Base-by-base conservation (phyloP, 2,113 vertebrate genomes). In the Tor tambroides region DNA sequence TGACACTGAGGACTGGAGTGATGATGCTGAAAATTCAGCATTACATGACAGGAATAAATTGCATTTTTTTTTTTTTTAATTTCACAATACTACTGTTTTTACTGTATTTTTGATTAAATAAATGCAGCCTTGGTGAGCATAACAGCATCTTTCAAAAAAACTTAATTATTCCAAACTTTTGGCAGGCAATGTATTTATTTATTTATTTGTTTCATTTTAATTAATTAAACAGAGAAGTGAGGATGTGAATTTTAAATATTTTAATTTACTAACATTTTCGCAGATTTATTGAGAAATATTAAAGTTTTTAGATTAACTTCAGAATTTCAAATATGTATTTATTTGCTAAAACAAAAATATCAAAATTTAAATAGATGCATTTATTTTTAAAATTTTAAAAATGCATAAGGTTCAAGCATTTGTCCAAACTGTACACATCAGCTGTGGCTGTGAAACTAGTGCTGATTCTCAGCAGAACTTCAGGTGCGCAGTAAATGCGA, bases 391-490 rank as follows among this genome's bases (percentile, higher is more conserved):
- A n/a, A n/a, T n/a, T n/a, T 38, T 38, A 5, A 72, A 71, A 72
- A 72, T 23, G 41, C 9, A n/a, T 1, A n/a, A 23, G 21, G 2
- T 76, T 59, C 12, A 23, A 76, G 30, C 32, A 65, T 78, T 46
- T 43, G 35, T 79, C 80, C 11, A 83, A 95, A 94, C 93, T 93
- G 91, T 95, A 95, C n/a, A 95, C 61, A 43, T 96, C 94, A 65
- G 92, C 92, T 23, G 91, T 86, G 12, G 91, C 88, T 43, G 93
- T 93, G 84, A 89, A 43, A 8, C 79, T 91, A 9, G 46, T 80
- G 91, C 89, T 91, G 84, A 84, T 92, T 75, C 92, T 92, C 76
- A 91, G 80, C 30, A 95, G 81, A n/a, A 95, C 93, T 83, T 96
- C 93, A 23, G 95, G 95, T 56, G 94, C 91, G 23, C 90, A 90